Base-by-base conservation (phyloP, 2,797 vertebrate species). In the Geotrypetes seraphini region DNA sequence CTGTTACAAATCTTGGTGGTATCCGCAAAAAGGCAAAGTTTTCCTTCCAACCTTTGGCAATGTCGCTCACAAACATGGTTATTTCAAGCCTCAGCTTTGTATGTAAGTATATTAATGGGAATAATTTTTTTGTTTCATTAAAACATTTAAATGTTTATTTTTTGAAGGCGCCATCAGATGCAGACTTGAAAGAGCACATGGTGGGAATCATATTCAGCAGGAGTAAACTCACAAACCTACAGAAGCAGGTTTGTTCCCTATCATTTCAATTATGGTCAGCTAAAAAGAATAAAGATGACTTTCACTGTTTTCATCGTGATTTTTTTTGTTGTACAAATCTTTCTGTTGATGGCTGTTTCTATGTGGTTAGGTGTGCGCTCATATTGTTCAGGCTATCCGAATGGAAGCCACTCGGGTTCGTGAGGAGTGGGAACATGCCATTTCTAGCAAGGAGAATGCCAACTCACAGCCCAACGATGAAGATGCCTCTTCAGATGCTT, bases 151-250 rank as follows among this genome's bases (percentile, higher is more conserved):
- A n/a, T n/a, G n/a, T n/a, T n/a, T 44, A 74, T 62, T 41, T 20
- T 60, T 3, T 52, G 41, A 61, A 99, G 95, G 91, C 74, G 31
- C 91, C 92, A 14, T 99, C 96, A 41, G 96, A 99, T 54, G 96
- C 96, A 28, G 96, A 99, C 67, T 77, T 99, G 25, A 99, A 98
- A 58, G 96, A 99, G 53, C 96, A 99, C 69, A 99, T 99, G 96
- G 96, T 99, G 46, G 96, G 96, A 59, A 99, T 99, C 49, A 99
- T 99, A 70, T 99, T 98, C 79, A 98, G 95, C 79, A 84, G 96
- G 53, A 99, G 96, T 74, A 99, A 99, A 71, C 79, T 99, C 51
- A 99, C 95, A 26, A 99, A 99, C 80, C 76, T 99, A 35, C 96
- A 99, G 66, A 99, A 99, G 71, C 96, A 99, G 89, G 96, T 97